Evolutionary conservation across 1,140 invertebrate genomes (phyloP).

Genomic region (Harpegnathos saltator): DNA sequence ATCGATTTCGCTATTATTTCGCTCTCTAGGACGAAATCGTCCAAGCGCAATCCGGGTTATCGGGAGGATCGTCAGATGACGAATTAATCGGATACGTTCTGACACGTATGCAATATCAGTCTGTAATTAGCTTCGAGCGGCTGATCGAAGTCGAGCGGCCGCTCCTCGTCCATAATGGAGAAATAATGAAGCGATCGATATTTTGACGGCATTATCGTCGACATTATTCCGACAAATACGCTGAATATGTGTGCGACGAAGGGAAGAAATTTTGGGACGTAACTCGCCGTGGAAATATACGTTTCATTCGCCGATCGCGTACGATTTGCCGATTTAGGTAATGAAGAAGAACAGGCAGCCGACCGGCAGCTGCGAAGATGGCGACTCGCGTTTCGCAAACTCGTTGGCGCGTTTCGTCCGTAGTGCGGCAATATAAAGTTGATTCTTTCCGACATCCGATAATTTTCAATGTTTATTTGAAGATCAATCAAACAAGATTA

Average conservation of each 20-base stretch:
- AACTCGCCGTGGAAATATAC: no score
- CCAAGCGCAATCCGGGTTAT: slow-evolving; percentile 5
- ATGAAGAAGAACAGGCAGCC: no score
- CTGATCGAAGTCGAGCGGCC: not conserved
- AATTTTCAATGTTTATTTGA: no score
- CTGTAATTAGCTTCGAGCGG: slow-evolving; percentile 34
- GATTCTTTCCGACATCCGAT: no score
- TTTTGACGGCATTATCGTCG: not conserved
- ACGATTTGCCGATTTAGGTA: no score
- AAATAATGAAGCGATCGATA: slow-evolving; percentile 47
- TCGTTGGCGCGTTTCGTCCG: not conserved
- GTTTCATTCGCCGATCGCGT: no score
- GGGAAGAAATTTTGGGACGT: no score
- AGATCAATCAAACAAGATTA: no score
- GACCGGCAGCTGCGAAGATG: not conserved
- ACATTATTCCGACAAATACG: slow-evolving; percentile 1
- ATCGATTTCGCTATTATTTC: slow-evolving; percentile 23
- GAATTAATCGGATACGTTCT: slow-evolving; percentile 18
- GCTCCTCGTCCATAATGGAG: slow-evolving; percentile 19
- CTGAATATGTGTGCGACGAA: no score
- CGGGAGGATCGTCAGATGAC: slow-evolving; percentile 8
- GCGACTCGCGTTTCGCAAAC: slow-evolving; percentile 7
- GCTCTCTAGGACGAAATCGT: not conserved
- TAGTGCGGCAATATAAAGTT: slow-evolving; percentile 6
- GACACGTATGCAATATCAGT: slow-evolving; percentile 4